Evolutionary conservation across 1,140 invertebrate genomes (phyloP).

Genomic region (Centruroides sculpturatus): DNA sequence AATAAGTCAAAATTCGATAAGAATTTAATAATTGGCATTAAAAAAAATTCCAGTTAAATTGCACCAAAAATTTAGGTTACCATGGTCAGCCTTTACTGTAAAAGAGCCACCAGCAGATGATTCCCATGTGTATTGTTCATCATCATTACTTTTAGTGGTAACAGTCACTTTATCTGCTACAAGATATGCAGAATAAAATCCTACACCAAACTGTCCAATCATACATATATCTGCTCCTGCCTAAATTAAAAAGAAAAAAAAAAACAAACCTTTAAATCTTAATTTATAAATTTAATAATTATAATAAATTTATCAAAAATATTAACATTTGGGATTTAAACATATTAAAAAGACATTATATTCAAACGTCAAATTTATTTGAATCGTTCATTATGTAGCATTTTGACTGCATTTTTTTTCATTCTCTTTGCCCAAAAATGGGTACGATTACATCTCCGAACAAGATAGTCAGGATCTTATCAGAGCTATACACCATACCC

Average conservation of each 20-base stretch:
- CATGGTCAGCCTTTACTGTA: slow-evolving; percentile 55
- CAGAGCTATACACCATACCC: slow-evolving; percentile 50
- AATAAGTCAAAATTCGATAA: slow-evolving; percentile 74
- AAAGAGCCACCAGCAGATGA: slow-evolving; percentile 86
- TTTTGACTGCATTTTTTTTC: no score
- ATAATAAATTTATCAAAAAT: no score
- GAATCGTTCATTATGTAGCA: no score
- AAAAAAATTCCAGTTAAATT: no score
- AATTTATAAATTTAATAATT: no score
- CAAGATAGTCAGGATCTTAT: slow-evolving; percentile 90
- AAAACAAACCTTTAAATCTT: no score
- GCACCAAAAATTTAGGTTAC: slow-evolving; percentile 23
- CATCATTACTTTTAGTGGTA: slow-evolving; percentile 87
- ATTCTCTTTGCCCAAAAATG: no score
- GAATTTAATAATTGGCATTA: slow-evolving; percentile 24
- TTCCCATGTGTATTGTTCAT: slow-evolving; percentile 86
- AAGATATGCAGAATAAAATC: slow-evolving; percentile 95
- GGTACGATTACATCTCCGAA: slow-evolving; percentile 32
- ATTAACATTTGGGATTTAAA: no score
- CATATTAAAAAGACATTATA: no score
- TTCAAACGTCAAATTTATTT: no score
- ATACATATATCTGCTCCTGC: slow-evolving; percentile 90
- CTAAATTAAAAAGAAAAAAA: slow-evolving; percentile 30
- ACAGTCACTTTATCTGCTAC: slow-evolving; percentile 89
- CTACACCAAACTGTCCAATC: slow-evolving; percentile 96